phyloP scores from a whole-genome alignment of 2,113 vertebrate species.

The Oncorhynchus gorbuscha region DNA sequence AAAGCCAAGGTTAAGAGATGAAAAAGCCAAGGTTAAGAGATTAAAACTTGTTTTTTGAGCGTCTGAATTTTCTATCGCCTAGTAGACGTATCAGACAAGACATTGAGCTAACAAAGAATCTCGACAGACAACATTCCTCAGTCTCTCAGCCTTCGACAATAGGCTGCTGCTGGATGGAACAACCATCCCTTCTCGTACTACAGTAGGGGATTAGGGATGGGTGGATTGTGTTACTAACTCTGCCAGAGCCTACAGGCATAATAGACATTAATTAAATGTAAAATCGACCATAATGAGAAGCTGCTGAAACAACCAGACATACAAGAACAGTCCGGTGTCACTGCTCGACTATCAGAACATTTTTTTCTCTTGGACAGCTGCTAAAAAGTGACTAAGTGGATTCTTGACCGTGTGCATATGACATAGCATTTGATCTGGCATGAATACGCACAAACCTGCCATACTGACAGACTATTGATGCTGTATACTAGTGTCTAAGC shows the following conservation, averaged over 20 bases:
- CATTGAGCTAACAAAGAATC: conserved; percentile 24
- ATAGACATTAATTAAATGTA: conserved; percentile 42
- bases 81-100: neutral
- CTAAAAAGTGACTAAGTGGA: conserved; percentile 27
- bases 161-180: conserved; percentile 16
- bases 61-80: no score
- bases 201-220: conserved; percentile 27
- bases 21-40: no score
- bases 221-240: conserved; percentile 45
- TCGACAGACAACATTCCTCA: conserved; percentile 36
- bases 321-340: conserved; percentile 21
- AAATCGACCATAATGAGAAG: conserved; percentile 56
- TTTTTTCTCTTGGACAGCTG: conserved; percentile 24
- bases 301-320: conserved; percentile 60
- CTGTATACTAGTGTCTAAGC: no score
- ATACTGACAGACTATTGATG: no score
- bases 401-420: conserved; percentile 9
- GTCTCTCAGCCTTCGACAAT: neutral
- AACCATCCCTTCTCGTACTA: conserved; percentile 26
- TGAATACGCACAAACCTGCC: neutral
- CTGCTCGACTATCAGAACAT: conserved; percentile 27
- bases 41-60: no score
- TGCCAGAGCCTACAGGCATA: conserved; percentile 31
- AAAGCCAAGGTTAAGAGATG: no score
- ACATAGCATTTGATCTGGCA: conserved; percentile 3